Base-by-base conservation (phyloP, 2,797 vertebrate species). In the Pseudochirops cupreus region DNA sequence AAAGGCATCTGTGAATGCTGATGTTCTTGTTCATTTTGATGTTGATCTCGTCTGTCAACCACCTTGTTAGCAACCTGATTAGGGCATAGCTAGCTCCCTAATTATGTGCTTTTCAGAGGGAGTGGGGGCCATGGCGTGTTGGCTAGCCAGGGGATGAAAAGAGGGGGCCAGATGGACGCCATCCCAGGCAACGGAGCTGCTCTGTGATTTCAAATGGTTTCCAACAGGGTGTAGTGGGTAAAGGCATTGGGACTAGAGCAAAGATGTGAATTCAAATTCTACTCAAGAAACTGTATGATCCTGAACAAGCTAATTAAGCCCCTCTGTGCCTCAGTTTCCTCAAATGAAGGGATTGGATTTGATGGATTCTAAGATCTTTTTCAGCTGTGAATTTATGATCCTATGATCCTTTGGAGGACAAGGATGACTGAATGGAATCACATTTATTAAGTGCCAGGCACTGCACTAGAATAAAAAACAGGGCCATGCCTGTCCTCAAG, bases 41-140 rank as follows among this genome's bases (percentile, higher is more conserved):
- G 95, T 97, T 93, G 96, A 98, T 96, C 93, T 93, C 56, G 59
- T 90, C 94, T 96, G 95, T 93, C 96, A 95, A 54, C 56, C 4
- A 92, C 96, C 96, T 97, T 93, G 97, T 98, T 97, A 97, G 93
- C 96, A 95, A 82, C 91, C 95, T 54, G 24, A 98, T 97, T 96
- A 96, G 90, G 93, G 93, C 96, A 95, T 96, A 97, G 97, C 97
- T 95, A 97, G 95, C 59, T 91, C 94, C 59, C 96, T 97, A 96
- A 98, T 97, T 95, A 97, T 95, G 91, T 95, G 93, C 91, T 95
- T 97, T 95, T 82, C 74, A 56, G 39, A 10, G 74, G 74, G 94
- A 97, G 92, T 94, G 92, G 92, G 96, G 94, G 82, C 93, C 94
- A 11, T 9, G 14, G 92, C 91, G 95, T 39, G 33, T 39, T 74